These are phyloP conservation scores for Mastigias papua DNA, from an alignment of 30 jellyfish, hydroid and myxozoan species.

Conservation along the genomic window DNA sequence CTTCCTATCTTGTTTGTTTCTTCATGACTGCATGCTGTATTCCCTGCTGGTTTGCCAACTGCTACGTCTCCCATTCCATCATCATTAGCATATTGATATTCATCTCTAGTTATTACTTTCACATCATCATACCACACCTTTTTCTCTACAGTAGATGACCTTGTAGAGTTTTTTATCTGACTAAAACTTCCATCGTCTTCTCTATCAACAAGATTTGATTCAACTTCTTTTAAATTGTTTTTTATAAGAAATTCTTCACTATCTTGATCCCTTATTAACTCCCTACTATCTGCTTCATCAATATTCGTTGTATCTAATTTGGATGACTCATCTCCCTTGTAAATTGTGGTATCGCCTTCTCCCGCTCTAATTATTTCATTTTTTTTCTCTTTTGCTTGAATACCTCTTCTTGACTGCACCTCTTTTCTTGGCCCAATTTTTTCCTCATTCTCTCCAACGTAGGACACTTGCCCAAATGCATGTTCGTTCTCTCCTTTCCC, in stretches of 20 bases:
- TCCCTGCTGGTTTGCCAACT: neutral
- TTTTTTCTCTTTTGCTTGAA: neutral
- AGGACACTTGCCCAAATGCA: no score
- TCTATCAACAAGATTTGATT: neutral
- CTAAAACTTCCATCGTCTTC: neutral
- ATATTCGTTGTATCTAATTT: neutral
- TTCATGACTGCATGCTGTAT: neutral
- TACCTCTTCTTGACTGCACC: neutral
- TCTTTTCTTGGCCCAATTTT: no score
- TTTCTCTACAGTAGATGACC: no score
- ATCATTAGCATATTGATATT: neutral
- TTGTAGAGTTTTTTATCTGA: no score
- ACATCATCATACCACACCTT: neutral
- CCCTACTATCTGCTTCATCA: neutral
- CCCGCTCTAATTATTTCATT: neutral
- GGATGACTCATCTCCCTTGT: no score
- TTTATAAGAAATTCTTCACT: neutral
- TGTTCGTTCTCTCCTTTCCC: neutral
- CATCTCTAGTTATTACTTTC: neutral
- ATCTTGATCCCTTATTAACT: neutral
- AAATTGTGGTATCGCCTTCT: no score
- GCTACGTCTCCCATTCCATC: neutral
- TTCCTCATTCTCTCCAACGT: no score
- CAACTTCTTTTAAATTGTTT: neutral
- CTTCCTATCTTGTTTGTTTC: neutral